Evolutionary conservation across 2,797 vertebrate genomes (phyloP).

Genomic region (Lutjanus campechanus): DNA sequence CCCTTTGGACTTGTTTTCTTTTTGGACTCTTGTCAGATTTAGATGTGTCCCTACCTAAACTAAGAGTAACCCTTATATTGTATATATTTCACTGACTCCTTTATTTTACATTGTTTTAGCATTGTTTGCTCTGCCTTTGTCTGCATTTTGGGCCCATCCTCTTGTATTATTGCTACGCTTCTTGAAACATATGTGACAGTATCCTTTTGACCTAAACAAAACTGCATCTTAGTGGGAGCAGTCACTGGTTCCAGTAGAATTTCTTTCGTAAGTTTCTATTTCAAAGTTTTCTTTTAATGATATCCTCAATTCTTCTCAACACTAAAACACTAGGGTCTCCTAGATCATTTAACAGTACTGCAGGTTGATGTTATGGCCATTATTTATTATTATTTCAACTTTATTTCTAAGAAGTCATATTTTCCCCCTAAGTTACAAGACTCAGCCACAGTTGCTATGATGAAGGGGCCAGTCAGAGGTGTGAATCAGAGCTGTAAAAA

Average conservation of each 20-base stretch:
- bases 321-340: background rate
- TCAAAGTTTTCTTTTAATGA: too few species aligned
- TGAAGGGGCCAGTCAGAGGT: too few species aligned
- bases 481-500: background rate
- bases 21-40: too few species aligned
- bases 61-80: too few species aligned
- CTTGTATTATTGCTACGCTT: too few species aligned
- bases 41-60: too few species aligned
- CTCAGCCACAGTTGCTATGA: background rate
- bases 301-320: background rate
- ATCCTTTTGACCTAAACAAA: background rate
- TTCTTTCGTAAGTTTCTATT: background rate
- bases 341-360: background rate
- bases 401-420: background rate
- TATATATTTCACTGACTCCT: too few species aligned
- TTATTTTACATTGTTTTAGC: too few species aligned
- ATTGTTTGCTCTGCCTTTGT: too few species aligned
- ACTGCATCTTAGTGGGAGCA: background rate
- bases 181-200: too few species aligned
- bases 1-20: too few species aligned
- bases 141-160: too few species aligned
- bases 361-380: background rate
- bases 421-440: background rate
- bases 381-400: background rate
- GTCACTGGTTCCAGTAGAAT: background rate